Evolutionary conservation across 2,113 vertebrate species (phyloP).

Genomic region (Suricata suricatta): DNA sequence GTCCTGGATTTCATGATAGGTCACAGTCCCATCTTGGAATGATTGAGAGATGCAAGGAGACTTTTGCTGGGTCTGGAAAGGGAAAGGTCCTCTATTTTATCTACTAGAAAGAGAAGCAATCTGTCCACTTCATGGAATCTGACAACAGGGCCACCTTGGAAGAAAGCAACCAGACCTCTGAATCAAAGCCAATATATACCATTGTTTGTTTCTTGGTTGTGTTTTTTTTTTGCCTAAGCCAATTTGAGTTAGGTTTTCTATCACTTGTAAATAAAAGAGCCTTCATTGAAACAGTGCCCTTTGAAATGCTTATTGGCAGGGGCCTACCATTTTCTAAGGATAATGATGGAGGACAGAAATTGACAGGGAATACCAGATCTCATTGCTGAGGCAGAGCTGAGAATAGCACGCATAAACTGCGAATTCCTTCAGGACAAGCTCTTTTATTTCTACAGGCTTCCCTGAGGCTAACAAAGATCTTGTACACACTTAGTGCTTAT

Average conservation of each 20-base stretch:
- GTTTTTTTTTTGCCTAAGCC: background rate
- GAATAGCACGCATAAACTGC: background rate
- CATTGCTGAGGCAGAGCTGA: background rate
- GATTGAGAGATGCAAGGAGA: background rate
- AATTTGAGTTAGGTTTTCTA: constrained; percentile 18
- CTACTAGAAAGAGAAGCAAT: background rate
- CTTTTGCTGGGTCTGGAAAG: background rate
- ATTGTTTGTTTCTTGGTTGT: background rate
- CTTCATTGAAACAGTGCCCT: background rate
- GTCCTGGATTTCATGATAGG: background rate
- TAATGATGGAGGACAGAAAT: background rate
- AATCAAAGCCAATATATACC: background rate
- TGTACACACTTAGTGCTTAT: background rate
- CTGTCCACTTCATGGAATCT: background rate
- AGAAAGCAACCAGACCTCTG: background rate
- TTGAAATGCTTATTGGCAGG: background rate
- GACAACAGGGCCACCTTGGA: background rate
- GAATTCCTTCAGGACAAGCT: background rate
- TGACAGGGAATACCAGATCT: background rate
- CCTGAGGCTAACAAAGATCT: background rate
- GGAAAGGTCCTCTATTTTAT: background rate
- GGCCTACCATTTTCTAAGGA: background rate
- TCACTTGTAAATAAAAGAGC: background rate
- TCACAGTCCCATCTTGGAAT: background rate
- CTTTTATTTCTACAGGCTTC: background rate